phyloP scores from a whole-genome alignment of 2,113 vertebrate genomes.

The Tetraodon nigroviridis region DNA sequence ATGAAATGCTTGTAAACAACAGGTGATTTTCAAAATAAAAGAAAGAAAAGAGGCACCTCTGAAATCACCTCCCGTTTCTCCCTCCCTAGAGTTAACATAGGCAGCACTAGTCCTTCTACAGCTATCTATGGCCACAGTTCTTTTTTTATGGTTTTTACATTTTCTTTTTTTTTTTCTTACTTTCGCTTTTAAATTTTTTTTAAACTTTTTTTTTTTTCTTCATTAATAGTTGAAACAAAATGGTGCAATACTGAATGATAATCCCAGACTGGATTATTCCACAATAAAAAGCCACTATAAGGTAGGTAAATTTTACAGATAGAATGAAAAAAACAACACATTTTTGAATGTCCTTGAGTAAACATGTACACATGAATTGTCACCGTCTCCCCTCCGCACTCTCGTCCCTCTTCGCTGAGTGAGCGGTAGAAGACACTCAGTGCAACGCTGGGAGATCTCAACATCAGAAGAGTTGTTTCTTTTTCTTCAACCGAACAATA shows the following conservation, averaged over 20 bases:
- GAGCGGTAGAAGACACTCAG: slow-evolving; percentile 92
- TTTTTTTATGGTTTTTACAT: slow-evolving; percentile 45
- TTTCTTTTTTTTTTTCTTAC: slow-evolving; percentile 46
- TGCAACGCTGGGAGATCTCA: slow-evolving; percentile 92
- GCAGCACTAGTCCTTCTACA: slow-evolving; percentile 69
- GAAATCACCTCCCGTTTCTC: slow-evolving; percentile 82
- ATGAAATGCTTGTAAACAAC: slow-evolving; percentile 76
- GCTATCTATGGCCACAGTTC: slow-evolving; percentile 87
- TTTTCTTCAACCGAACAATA: slow-evolving; percentile 59
- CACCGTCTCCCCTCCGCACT: slow-evolving; percentile 80
- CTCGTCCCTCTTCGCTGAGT: slow-evolving; percentile 78
- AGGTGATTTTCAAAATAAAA: slow-evolving; percentile 61
- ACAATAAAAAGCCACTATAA: slow-evolving; percentile 93
- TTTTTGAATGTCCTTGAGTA: slow-evolving; percentile 91
- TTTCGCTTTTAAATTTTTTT: slow-evolving; percentile 41
- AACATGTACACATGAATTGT: slow-evolving; percentile 97
- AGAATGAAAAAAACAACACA: slow-evolving; percentile 62
- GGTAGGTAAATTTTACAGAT: slow-evolving; percentile 90
- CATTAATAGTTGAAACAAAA: slow-evolving; percentile 74
- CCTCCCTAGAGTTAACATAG: slow-evolving; percentile 58
- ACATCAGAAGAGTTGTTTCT: slow-evolving; percentile 64
- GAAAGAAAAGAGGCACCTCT: slow-evolving; percentile 87
- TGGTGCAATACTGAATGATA: slow-evolving; percentile 89
- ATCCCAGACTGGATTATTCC: slow-evolving; percentile 83
- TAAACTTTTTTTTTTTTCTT: slow-evolving; percentile 57